A percentile compares a stretch with the other conserved stretches of the same genome.
Conservation (phyloP, 1,140 invertebrate species). For the Mylabris phalerata region DNA sequence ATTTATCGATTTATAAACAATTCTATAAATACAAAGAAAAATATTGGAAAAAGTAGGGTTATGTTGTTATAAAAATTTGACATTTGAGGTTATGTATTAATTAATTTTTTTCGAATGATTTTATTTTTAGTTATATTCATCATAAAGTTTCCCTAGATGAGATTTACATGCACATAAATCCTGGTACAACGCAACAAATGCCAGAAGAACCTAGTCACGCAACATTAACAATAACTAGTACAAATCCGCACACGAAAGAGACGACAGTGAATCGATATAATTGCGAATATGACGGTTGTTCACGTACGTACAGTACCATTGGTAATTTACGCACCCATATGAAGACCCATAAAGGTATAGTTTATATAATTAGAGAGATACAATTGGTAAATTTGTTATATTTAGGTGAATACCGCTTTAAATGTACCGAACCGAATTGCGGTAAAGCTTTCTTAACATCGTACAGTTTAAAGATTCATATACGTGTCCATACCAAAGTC, state of each 20-base stretch:
- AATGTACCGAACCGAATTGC: slow-evolving; percentile 80
- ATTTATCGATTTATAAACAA: neutral
- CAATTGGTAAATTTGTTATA: neutral
- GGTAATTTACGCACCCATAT: slow-evolving; percentile 92
- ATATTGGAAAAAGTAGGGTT: neutral
- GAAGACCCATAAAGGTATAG: slow-evolving; percentile 89
- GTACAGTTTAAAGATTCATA: slow-evolving; percentile 91
- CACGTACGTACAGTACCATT: slow-evolving; percentile 85
- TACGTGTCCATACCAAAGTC: slow-evolving; percentile 90
- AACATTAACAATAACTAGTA: slow-evolving; percentile 59
- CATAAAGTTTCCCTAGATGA: slow-evolving; percentile 61
- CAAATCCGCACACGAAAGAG: slow-evolving; percentile 56
- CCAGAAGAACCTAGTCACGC: slow-evolving; percentile 58
- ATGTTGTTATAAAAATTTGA: neutral
- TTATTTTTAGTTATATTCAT: slow-evolving; percentile 53
- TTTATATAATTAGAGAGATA: neutral
- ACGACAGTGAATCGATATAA: slow-evolving; percentile 65
- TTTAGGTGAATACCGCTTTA: slow-evolving; percentile 89
- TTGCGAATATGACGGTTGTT: slow-evolving; percentile 86
- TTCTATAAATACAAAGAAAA: neutral
- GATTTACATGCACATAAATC: slow-evolving; percentile 63
- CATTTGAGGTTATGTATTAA: neutral
- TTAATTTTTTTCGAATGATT: neutral
- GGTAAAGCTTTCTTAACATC: slow-evolving; percentile 91
- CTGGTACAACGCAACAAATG: slow-evolving; percentile 50